phyloP scores from a whole-genome alignment of 2,113 vertebrate species.

The Thoracochromis brauschi region DNA sequence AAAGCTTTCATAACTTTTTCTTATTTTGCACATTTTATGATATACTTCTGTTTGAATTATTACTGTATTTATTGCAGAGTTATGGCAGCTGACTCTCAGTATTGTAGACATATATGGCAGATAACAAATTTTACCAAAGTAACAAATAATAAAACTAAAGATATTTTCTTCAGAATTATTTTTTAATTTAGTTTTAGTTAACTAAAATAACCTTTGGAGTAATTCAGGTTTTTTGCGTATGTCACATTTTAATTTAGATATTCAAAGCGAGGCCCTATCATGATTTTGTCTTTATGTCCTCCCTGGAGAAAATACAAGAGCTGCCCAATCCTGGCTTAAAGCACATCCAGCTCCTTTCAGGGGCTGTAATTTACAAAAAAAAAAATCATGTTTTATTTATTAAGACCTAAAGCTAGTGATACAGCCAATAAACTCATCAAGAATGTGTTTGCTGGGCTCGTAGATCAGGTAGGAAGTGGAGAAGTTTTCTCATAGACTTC shows the following conservation, averaged over 20 bases:
- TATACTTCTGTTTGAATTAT: not conserved
- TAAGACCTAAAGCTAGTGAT: not conserved
- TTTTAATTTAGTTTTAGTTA: not conserved
- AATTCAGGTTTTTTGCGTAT: not conserved
- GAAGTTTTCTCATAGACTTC: not conserved
- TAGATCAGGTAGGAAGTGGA: not conserved
- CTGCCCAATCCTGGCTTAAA: not conserved
- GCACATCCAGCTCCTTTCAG: not conserved
- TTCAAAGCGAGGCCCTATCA: accelerated
- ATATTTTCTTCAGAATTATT: not conserved
- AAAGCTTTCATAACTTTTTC: not conserved
- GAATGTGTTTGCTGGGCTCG: not conserved
- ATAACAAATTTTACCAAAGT: not conserved
- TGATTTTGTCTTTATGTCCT: not conserved
- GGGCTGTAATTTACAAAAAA: not conserved
- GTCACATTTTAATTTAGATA: not conserved
- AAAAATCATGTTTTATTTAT: not conserved
- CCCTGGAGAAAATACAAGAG: not conserved
- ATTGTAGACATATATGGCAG: not conserved
- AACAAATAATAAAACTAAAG: not conserved
- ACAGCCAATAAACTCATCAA: not conserved
- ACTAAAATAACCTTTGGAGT: not conserved
- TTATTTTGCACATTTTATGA: not conserved
- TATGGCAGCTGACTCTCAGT: not conserved
- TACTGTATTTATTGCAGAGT: not conserved